phyloP scores from a whole-genome alignment of 2,888 invertebrate species.

The Parascotia fuliginaria region DNA sequence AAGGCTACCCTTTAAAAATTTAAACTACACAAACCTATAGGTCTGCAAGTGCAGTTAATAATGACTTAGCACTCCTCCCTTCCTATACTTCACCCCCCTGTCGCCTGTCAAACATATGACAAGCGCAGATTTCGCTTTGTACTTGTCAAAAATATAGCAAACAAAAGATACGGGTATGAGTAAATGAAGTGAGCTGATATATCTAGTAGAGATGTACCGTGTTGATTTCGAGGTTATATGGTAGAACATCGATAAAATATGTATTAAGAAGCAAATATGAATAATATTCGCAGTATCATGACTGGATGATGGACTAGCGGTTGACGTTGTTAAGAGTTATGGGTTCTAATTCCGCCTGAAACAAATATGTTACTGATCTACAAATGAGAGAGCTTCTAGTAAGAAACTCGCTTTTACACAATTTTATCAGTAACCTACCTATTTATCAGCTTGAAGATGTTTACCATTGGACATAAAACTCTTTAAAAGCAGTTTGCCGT shows the following conservation, averaged over 20 bases:
- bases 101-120: slow-evolving; percentile 84
- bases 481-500: too few species aligned
- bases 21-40: slow-evolving; percentile 53
- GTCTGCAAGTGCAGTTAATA: slow-evolving; percentile 79
- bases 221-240: slow-evolving; percentile 29
- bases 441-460: too few species aligned
- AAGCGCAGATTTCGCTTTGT: slow-evolving; percentile 84
- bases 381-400: too few species aligned
- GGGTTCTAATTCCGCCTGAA: too few species aligned
- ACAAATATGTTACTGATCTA: too few species aligned
- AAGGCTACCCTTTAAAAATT: slow-evolving; percentile 3
- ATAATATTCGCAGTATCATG: too few species aligned
- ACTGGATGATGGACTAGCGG: too few species aligned
- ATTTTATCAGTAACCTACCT: too few species aligned
- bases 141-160: slow-evolving; percentile 86
- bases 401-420: too few species aligned
- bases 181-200: slow-evolving; percentile 86
- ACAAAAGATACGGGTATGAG: slow-evolving; percentile 83
- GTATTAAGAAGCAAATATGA: background rate
- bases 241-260: background rate
- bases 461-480: too few species aligned
- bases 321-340: too few species aligned
- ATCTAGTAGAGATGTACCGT: slow-evolving; percentile 69
- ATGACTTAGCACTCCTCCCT: slow-evolving; percentile 75
- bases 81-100: slow-evolving; percentile 39